phyloP scores from a whole-genome alignment of 2,888 invertebrate genomes.

The Pasiphila rectangulata region DNA sequence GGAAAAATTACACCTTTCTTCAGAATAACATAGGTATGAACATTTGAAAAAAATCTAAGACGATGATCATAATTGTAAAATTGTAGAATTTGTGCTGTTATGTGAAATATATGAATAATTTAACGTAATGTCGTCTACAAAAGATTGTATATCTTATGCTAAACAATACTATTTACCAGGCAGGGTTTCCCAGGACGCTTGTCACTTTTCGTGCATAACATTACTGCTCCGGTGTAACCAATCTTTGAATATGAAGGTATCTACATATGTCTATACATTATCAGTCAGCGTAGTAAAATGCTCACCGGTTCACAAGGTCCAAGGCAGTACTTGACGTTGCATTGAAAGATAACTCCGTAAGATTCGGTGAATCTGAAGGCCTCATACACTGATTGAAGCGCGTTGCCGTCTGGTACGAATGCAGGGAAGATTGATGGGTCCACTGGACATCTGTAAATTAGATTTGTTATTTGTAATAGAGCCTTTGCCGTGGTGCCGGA shows the following conservation, averaged over 20 bases:
- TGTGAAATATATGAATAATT: too few relatives aligned
- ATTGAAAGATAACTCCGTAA: conserved; percentile 98
- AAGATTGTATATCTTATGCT: too few relatives aligned
- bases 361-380: conserved; percentile 98
- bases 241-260: not conserved
- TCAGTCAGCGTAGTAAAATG: conserved; percentile 25
- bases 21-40: too few relatives aligned
- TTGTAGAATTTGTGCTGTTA: too few relatives aligned
- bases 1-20: conserved; percentile 42
- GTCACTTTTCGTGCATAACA: too few relatives aligned
- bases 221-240: not conserved
- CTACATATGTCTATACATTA: not conserved
- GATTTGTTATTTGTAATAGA: not conserved
- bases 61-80: not conserved
- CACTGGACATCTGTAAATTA: conserved; percentile 88
- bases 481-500: too few relatives aligned
- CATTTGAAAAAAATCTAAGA: not conserved
- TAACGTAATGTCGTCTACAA: too few relatives aligned
- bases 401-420: conserved; percentile 94
- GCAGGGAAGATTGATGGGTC: conserved; percentile 96
- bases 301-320: conserved; percentile 96
- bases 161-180: too few relatives aligned
- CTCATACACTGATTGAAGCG: conserved; percentile 94
- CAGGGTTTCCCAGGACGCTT: too few relatives aligned
- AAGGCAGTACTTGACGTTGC: conserved; percentile 97